Evolutionary conservation across 2,797 vertebrate genomes (phyloP).

Genomic region (Chiloscyllium punctatum): DNA sequence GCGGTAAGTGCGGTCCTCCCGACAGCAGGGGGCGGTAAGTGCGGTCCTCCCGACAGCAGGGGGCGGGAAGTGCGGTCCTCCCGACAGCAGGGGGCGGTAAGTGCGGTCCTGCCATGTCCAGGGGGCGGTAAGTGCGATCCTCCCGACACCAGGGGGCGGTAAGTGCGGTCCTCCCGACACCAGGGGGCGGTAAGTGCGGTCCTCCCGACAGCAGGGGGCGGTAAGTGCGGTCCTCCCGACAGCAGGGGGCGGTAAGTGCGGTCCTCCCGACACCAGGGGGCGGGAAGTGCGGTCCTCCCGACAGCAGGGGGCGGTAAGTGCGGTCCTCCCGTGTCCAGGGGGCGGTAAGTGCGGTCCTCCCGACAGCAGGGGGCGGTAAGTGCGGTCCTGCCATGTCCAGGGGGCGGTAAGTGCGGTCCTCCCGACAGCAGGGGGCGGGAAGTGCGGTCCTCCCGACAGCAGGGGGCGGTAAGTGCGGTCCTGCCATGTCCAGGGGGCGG

Average conservation of each 20-base stretch:
- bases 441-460: not conserved
- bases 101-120: too few species aligned
- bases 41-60: too few species aligned
- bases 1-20: not conserved
- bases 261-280: not conserved
- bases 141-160: constrained; percentile 30
- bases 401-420: constrained; percentile 37
- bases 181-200: too few species aligned
- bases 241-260: too few species aligned
- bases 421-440: too few species aligned
- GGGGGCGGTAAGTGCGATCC: not conserved
- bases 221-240: not conserved
- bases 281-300: constrained; percentile 25
- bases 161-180: rapidly evolving
- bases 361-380: too few species aligned
- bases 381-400: not conserved
- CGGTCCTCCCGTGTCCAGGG: not conserved
- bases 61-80: not conserved
- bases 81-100: constrained; percentile 23
- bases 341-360: constrained; percentile 36
- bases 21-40: constrained; percentile 18
- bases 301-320: too few species aligned
- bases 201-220: constrained; percentile 33
- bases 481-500: too few species aligned
- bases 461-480: constrained; percentile 38